These are phyloP conservation scores for Paramuricea clavata DNA, from an alignment of 92 coral and sea anemone genomes.

Conservation along the genomic window DNA sequence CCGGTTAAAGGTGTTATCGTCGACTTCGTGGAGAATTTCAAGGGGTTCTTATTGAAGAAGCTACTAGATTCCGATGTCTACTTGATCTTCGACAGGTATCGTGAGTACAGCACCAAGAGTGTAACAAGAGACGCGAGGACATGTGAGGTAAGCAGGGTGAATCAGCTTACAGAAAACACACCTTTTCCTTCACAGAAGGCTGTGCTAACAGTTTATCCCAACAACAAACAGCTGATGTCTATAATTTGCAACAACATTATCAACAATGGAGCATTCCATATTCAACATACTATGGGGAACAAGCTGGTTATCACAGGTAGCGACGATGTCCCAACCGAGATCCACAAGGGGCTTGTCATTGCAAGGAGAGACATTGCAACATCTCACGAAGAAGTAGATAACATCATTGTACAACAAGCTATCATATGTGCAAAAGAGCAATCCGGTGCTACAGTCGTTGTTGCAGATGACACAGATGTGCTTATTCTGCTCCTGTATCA, in stretches of 20 bases:
- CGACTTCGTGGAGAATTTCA: conserved; percentile 70
- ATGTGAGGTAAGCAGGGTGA: conserved; percentile 71
- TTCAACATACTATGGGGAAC: conserved; percentile 37
- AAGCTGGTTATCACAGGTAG: conserved; percentile 24
- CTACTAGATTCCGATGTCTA: conserved; percentile 66
- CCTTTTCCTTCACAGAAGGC: conserved; percentile 77
- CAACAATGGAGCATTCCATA: conserved; percentile 59
- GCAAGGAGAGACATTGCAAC: conserved; percentile 73
- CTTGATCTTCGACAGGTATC: conserved; percentile 72
- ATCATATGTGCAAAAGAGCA: conserved; percentile 66
- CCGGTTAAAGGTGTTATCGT: conserved; percentile 60
- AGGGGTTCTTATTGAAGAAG: conserved; percentile 48
- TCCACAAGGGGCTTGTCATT: conserved; percentile 14
- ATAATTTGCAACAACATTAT: conserved; percentile 66
- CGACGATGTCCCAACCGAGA: conserved; percentile 68
- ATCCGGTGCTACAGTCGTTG: conserved; percentile 35
- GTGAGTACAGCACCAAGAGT: conserved; percentile 74
- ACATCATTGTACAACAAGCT: conserved; percentile 75
- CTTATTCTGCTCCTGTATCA: conserved; percentile 73
- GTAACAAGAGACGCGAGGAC: conserved; percentile 68
- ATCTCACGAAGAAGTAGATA: conserved; percentile 75
- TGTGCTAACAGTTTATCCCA: conserved; percentile 63
- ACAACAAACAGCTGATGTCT: conserved; percentile 71
- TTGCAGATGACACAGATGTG: conserved; percentile 82
- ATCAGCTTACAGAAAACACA: conserved; percentile 67